Conservation (phyloP, 2,888 invertebrate genomes). For the Drosophila imparisetae region DNA sequence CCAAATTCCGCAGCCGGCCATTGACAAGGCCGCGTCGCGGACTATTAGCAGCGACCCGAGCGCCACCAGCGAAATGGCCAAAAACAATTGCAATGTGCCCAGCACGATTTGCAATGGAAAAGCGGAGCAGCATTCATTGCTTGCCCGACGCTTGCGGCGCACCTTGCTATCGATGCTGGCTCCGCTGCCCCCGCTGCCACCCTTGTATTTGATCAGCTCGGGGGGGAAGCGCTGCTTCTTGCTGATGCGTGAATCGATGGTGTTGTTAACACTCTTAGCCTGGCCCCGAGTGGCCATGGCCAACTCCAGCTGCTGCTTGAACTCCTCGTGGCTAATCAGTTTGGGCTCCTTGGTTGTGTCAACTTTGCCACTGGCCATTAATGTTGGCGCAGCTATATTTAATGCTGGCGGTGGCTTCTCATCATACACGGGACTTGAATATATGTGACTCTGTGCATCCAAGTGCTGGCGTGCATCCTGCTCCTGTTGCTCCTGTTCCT, state of each 20-base stretch:
- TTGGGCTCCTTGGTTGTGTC: constrained; percentile 68
- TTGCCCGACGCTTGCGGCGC: constrained; percentile 54
- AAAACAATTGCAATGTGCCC: constrained; percentile 82
- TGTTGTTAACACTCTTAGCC: constrained; percentile 57
- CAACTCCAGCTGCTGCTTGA: constrained; percentile 80
- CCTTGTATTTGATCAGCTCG: constrained; percentile 82
- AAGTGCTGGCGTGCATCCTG: constrained; percentile 58
- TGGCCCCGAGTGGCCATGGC: constrained; percentile 66
- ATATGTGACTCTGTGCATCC: constrained; percentile 84
- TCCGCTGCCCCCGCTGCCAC: constrained; percentile 51
- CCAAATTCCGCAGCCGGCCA: constrained; percentile 84
- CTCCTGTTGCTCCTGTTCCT: constrained; percentile 25
- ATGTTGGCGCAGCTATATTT: constrained; percentile 68
- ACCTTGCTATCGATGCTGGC: constrained; percentile 59
- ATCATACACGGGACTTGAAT: constrained; percentile 84
- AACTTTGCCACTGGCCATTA: constrained; percentile 46
- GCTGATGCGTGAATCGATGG: constrained; percentile 82
- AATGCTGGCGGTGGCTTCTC: constrained; percentile 72
- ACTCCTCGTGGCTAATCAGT: constrained; percentile 81
- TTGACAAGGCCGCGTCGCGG: constrained; percentile 82
- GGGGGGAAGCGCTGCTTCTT: constrained; percentile 83
- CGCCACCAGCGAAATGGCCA: constrained; percentile 83
- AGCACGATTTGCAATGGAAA: constrained; percentile 82
- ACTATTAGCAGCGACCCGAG: constrained; percentile 83
- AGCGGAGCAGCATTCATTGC: constrained; percentile 76